Base-by-base conservation (phyloP, 2,797 vertebrate genomes). In the Hoplostethus atlanticus region DNA sequence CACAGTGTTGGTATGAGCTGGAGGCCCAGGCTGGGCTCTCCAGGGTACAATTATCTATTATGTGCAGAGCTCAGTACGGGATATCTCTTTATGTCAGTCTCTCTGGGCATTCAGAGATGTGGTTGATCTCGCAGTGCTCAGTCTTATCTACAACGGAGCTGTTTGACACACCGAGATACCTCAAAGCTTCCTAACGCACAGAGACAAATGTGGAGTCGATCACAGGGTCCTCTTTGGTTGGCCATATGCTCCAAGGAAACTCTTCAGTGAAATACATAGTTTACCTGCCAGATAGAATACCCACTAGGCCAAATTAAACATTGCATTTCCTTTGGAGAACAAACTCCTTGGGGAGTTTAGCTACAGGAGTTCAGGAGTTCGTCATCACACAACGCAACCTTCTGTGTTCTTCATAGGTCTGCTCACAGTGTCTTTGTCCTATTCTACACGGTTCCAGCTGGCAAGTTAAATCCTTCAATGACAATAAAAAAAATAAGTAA, bases 41-140 rank as follows among this genome's bases (percentile, higher is more conserved):
- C 57, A 52, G 81, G 81, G 89, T 81, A 68, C 81, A 84, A 89
- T 89, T 89, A 89, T 86, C 77, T 65, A 60, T 81, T 69, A 86
- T 68, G 70, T 63, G 62, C 61, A 58, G 21, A 46, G 63, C 81
- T 83, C 78, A 76, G 75, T 58, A 40, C 68, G 60, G 50, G 70
- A 83, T 80, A 74, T 73, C 42, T 73, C 76, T 84, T 81, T 51
- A 78, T 77, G 52, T 79, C 71, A 13, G 64, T 82, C 82, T 86
- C 84, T 44, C 47, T 11, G n/a, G 64, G 76, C 64, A 67, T 2
- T 16, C 30, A 50, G 58, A 69, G 61, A 76, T 71, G 75, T 67
- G 52, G 55, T 60, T 72, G 73, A 80, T 82, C 72, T 80, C 36
- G 55, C 21, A 46, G 73, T 31, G 52, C 52, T 57, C 31, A 16